These are phyloP conservation scores for Sphenodon punctatus DNA, from an alignment of 2,797 vertebrate genomes.

Conservation along the genomic window DNA sequence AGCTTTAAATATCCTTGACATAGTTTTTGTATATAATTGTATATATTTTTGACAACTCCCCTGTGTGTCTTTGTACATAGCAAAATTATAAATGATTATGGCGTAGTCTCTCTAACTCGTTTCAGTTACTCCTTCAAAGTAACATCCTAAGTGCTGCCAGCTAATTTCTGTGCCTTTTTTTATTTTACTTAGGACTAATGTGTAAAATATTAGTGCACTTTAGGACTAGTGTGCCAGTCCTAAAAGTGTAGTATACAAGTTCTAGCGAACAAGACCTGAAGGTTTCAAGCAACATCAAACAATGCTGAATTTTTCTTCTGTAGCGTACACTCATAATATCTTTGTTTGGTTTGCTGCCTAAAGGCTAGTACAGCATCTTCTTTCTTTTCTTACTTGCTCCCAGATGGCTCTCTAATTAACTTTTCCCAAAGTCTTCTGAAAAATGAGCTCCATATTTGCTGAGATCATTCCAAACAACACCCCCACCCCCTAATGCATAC, in stretches of 20 bases:
- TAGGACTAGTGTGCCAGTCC: too few species aligned
- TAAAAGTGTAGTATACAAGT: too few species aligned
- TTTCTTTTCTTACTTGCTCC: conserved; percentile 17
- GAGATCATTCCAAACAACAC: background rate
- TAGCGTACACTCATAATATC: background rate
- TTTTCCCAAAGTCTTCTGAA: conserved; percentile 11
- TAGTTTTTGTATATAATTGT: too few species aligned
- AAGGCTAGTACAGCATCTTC: conserved; percentile 18
- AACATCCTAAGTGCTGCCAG: background rate
- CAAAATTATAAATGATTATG: background rate
- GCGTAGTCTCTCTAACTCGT: background rate
- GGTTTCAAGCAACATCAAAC: conserved; percentile 4
- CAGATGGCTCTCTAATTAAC: conserved; percentile 45
- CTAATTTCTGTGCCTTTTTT: too few species aligned
- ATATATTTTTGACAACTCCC: conserved; percentile 14
- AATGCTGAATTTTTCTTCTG: background rate
- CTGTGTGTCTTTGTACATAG: conserved; percentile 8
- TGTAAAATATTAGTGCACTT: too few species aligned
- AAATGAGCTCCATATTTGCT: conserved; percentile 12
- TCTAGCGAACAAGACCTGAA: background rate
- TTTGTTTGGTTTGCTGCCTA: background rate
- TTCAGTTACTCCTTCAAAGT: background rate
- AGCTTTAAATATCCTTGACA: too few species aligned
- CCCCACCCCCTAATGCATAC: conserved; percentile 19
- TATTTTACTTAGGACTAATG: too few species aligned